Base-by-base conservation (phyloP, 2,113 vertebrate species). In the Anoplopoma fimbria region DNA sequence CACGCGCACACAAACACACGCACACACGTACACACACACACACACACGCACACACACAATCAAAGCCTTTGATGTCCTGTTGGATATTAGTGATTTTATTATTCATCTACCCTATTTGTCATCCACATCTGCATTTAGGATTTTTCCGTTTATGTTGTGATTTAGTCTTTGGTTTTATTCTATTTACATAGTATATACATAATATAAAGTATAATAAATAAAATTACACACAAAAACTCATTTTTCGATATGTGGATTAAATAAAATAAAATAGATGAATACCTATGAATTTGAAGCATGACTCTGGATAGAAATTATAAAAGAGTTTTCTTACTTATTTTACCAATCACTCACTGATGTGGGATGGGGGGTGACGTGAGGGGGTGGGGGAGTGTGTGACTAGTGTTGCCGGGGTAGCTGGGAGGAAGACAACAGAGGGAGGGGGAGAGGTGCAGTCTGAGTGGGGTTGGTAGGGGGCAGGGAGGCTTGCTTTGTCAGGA, bases 401-500 rank as follows among this genome's bases (percentile, higher is more conserved):
- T 9, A 21, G 67, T 53, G 36, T 75, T 79, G 17, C 55, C 57
- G 68, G 23, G 61, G 62, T 31, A 40, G 63, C 21, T 62, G 62
- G 34, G 53, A 19, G 29, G 45, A 25, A 31, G 71, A 79, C 53
- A 70, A 71, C 29, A 84, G 78, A 76, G 81, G 70, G 47, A 42
- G 6, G 17, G 23, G 29, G 34, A 12, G 51, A 21, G 69, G 60
- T 47, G 64, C 47, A 67, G 61, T 62, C 67, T 70, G 57, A 64
- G n/a, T n/a, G n/a, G n/a, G n/a, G n/a, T n/a, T n/a, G n/a, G n/a
- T n/a, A n/a, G 27, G 33, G 25, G 57, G 60, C 40, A n/a, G 72
- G 75, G 77, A 55, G 67, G 75, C 55, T 45, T 76, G 74, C 85
- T 87, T 91, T 89, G 85, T 89, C 83, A 87, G 76, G 73, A 74